Percentiles rank a stretch among this genome's conserved stretches.
Evolutionary conservation across 2,888 invertebrate genomes (phyloP).

Genomic region (Lymantria monacha): DNA sequence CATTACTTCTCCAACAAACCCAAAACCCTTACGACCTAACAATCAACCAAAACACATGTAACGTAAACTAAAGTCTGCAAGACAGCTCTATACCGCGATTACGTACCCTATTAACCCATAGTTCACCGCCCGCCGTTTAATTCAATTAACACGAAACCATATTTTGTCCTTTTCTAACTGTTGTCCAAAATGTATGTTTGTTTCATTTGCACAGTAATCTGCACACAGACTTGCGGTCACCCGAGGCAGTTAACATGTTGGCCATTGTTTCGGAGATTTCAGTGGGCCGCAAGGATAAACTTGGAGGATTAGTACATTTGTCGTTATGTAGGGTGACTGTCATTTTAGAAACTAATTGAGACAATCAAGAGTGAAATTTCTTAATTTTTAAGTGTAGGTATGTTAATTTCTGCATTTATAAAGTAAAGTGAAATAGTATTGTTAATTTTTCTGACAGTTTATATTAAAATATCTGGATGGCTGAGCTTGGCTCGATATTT

Average conservation of each 20-base stretch:
- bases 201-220: conserved; percentile 39
- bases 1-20: not conserved
- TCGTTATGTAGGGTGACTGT: conserved; percentile 31
- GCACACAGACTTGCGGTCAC: conserved; percentile 52
- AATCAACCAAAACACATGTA: conserved; percentile 35
- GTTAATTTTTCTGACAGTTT: too few species aligned
- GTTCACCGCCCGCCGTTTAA: conserved; percentile 37
- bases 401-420: too few species aligned
- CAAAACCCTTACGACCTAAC: conserved; percentile 20
- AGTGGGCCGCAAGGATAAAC: conserved; percentile 47
- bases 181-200: conserved; percentile 1
- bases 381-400: too few species aligned
- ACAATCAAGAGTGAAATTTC: conserved; percentile 17
- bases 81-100: conserved; percentile 41
- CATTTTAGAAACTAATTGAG: conserved; percentile 7
- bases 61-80: conserved; percentile 32
- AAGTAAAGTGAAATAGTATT: too few species aligned
- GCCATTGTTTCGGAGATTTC: conserved; percentile 60
- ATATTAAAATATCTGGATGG: too few species aligned
- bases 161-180: conserved; percentile 20
- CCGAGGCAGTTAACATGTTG: conserved; percentile 65
- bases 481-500: too few species aligned
- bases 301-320: conserved; percentile 51
- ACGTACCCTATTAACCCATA: conserved; percentile 46
- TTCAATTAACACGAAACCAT: conserved; percentile 45